phyloP scores from a whole-genome alignment of 2,113 vertebrate genomes.

The Sapayoa aenigma region DNA sequence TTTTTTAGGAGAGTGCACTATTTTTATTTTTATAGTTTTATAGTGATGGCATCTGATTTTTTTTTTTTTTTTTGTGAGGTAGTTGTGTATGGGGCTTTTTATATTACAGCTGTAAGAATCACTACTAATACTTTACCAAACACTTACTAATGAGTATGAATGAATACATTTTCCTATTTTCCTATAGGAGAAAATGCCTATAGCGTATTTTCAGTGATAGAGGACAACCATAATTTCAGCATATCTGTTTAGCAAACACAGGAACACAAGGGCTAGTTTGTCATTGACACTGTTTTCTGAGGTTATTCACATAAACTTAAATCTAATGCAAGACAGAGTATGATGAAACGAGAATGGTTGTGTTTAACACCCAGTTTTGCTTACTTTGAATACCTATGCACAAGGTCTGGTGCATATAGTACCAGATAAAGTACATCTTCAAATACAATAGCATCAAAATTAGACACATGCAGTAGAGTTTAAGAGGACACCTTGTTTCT shows the following conservation, averaged over 20 bases:
- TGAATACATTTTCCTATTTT: background rate
- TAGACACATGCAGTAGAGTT: background rate
- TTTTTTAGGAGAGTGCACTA: background rate
- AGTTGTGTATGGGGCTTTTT: accelerated
- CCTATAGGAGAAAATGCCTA: background rate
- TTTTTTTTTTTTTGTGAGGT: background rate
- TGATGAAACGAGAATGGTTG: background rate
- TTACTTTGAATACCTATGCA: background rate
- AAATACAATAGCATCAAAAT: background rate
- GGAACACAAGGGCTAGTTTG: background rate
- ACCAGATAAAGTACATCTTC: background rate
- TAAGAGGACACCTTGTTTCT: background rate
- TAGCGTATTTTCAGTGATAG: background rate
- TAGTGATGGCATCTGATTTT: background rate
- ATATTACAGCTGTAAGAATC: background rate
- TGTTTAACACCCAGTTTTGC: background rate
- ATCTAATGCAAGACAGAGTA: background rate
- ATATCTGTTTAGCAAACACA: background rate
- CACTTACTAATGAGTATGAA: background rate
- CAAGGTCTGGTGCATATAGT: background rate
- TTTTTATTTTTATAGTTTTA: background rate
- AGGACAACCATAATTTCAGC: background rate
- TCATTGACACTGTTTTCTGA: background rate
- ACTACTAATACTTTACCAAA: background rate
- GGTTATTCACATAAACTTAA: background rate